A percentile compares a stretch with the other conserved stretches of the same genome.
These are phyloP conservation scores for Alosa alosa DNA, from an alignment of 2,113 vertebrate species.

Conservation along the genomic window DNA sequence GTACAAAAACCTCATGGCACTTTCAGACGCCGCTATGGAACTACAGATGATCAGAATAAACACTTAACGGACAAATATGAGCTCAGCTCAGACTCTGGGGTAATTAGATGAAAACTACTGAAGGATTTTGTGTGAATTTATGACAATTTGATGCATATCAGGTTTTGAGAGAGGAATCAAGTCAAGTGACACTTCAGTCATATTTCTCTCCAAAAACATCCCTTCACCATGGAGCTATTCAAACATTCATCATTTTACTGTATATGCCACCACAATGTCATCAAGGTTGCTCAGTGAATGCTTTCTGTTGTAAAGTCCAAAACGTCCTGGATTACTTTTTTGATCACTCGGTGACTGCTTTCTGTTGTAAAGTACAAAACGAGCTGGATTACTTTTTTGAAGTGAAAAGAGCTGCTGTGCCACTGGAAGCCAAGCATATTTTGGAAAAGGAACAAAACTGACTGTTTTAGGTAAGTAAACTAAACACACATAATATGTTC, in stretches of 20 bases:
- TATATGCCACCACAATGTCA: not conserved
- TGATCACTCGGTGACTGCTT: not conserved
- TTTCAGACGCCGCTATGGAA: constrained; percentile 29
- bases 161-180: not conserved
- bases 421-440: constrained; percentile 54
- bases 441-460: constrained; percentile 55
- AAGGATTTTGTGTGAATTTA: not conserved
- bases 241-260: not conserved
- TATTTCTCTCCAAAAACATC: not conserved
- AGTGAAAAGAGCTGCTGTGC: constrained; percentile 55
- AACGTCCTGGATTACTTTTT: constrained; percentile 47
- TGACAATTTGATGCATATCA: not conserved
- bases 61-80: not conserved
- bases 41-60: not conserved
- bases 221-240: not conserved
- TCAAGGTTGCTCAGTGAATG: not conserved
- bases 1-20: constrained; percentile 86
- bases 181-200: not conserved
- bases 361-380: not conserved
- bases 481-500: not conserved
- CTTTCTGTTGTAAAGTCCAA: not conserved
- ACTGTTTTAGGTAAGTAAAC: constrained; percentile 72
- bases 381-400: constrained; percentile 47
- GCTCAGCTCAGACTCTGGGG: not conserved
- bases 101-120: not conserved